Base-by-base conservation (phyloP, 2,113 vertebrate genomes). In the Caranx melampygus region DNA sequence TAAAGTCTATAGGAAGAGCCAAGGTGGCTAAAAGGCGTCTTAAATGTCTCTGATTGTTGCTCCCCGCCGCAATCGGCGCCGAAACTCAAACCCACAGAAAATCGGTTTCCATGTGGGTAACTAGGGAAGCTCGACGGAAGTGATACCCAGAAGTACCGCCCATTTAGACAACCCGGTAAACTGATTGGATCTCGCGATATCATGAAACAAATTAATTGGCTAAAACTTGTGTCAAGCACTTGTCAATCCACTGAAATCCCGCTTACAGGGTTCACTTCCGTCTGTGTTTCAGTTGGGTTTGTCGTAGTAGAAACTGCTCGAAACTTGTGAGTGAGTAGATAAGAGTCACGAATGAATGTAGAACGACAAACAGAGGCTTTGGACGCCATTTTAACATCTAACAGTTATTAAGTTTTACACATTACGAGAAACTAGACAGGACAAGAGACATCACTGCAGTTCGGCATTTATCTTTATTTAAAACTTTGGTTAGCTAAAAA, bases 91-190 rank as follows among this genome's bases (percentile, higher is more conserved):
- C n/a, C n/a, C n/a, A 94, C 92, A 91, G 49, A 54, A 80, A 83
- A 21, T 67, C 78, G 42, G 94, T 95, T 91, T 93, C 94, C 96
- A 96, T 89, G 96, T 90, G 94, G 91, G 96, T 97, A 92, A 95
- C 97, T 91, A 95, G 71, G 96, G 94, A 84, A 89, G 57, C 81
- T 75, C 20, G 75, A 37, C 79, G 93, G 93, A 94, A 92, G 81
- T 90, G 64, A 57, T 75, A 76, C 72, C 31, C 34, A 31, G 4
- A 31, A 16, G 52, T 4, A 12, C 82, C 75, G 73, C 81, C 82
- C 0, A 47, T 34, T 76, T 45, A 0, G 2, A 2, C 2, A 6
- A 5, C 1, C 2, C 1, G 20, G 15, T 6, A 69, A 75, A 20
- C 13, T 57, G 1, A 92, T 90, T 92, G 89, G 91, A 10, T 10